Base-by-base conservation (phyloP, 2,113 vertebrate genomes). In the Anas platyrhynchos region DNA sequence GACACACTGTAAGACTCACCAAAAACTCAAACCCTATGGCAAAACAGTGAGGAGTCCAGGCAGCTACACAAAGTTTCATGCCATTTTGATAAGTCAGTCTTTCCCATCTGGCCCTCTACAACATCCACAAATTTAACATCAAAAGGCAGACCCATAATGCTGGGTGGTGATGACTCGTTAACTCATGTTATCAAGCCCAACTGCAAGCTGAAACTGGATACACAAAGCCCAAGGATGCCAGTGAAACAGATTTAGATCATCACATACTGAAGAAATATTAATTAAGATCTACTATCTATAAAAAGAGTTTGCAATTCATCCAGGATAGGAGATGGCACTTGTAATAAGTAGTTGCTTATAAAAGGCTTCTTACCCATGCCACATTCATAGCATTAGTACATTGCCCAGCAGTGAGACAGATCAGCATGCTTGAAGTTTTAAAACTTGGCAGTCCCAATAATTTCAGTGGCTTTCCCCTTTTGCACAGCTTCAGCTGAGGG, bases 161-260 rank as follows among this genome's bases (percentile, higher is more conserved):
- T 56, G 77, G 50, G 22, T 71, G 41, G 65, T 38, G 56, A 72
- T 38, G 86, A 68, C 74, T 87, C 32, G 15, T 61, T 61, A 92
- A 66, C 83, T 94, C 46, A 16, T 9, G 41, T 93, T 46, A 83
- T 43, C 76, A 67, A 68, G 83, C 66, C 68, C 72, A 88, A 26
- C 63, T 26, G 36, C 75, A 68, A 67, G 84, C 74, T 93, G 94
- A 97, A 96, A 97, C 72, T 82, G 68, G 97, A 97, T 96, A 90
- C 58, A 29, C 1, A 10, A 62, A 86, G 91, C 79, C 79, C 17
- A 8, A 75, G n/a, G 83, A 94, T 86, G 94, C 77, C 88, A 88
- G 58, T 41, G 59, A 88, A 96, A 93, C 94, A 94, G 62, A 96
- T 94, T 95, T 90, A 96, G 95, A 87, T 83, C 85, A 82, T 89